phyloP scores from a whole-genome alignment of 2,888 invertebrate species.

The Epistrophella euchroma region DNA sequence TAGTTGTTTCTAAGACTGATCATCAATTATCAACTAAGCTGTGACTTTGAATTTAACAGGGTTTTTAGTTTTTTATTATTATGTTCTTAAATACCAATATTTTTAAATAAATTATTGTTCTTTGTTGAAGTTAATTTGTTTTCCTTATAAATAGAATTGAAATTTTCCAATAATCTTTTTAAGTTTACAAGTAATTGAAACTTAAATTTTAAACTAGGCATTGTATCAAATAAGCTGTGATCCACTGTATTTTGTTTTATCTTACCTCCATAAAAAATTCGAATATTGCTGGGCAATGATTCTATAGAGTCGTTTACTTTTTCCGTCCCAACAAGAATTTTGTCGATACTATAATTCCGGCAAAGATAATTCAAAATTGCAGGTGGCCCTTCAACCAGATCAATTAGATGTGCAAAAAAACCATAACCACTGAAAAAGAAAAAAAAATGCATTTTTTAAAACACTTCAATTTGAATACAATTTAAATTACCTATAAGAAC shows the following conservation, averaged over 20 bases:
- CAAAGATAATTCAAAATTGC: constrained; percentile 89
- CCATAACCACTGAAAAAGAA: constrained; percentile 84
- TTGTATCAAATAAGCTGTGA: too few species aligned
- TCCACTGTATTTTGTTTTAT: constrained; percentile 65
- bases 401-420: constrained; percentile 88
- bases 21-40: too few species aligned
- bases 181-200: too few species aligned
- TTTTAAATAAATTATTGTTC: too few species aligned
- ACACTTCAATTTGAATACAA: constrained; percentile 54
- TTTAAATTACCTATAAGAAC: constrained; percentile 84
- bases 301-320: constrained; percentile 86
- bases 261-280: constrained; percentile 88
- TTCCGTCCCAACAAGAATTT: constrained; percentile 89
- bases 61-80: too few species aligned
- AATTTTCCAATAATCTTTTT: too few species aligned
- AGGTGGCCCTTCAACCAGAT: constrained; percentile 88
- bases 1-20: too few species aligned
- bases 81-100: too few species aligned
- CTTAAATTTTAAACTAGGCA: too few species aligned
- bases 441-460: neutral
- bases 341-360: constrained; percentile 87
- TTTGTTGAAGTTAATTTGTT: too few species aligned
- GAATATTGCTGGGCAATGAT: constrained; percentile 86
- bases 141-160: too few species aligned
- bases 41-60: too few species aligned